Evolutionary conservation across 2,797 vertebrate genomes (phyloP), one percentile per base, ranked within the genome.

Genomic region (Mus minutoides): DNA sequence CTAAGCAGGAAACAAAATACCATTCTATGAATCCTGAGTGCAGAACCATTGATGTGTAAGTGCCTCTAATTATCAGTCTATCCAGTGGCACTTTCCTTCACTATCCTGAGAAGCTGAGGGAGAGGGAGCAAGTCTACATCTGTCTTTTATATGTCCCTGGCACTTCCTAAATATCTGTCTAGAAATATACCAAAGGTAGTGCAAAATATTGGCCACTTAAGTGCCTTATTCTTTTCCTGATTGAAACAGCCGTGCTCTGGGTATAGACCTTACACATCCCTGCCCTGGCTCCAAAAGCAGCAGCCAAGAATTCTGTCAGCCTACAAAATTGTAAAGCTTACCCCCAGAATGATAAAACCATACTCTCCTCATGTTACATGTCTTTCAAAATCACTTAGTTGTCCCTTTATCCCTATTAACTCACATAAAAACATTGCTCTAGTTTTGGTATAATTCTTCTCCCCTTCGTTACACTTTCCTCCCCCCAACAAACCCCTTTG

Each of bases 391-490:
- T 92, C 92, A 87, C 83, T 80, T 97, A 31, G 91, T 97, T 97
- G 94, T 88, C 73, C 94, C 97, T 4, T 60, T 92, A 97, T 88
- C 94, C 96, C 88, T 94, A 94, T 98, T 96, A 97, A 97, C 97
- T 97, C 83, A 95, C 85, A 96, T 94, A 96, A 97, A 98, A 97
- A 93, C 43, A 97, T 96, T 97, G 97, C 97, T 97, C 60, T 69
- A 92, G 73, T 96, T 98, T 92, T 98, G 96, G 92, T 88, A 94
- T 93, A 52, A 91, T 94, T 97, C 92, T 97, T 98, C 97, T 97
- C 97, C 94, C 64, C 96, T 98, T 98, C 95, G 96, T 98, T 98
- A 98, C 96, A 56, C 95, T 97, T 97, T 90, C 43, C 90, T 97
- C 80, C 93, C 64, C 54, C 26, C 6, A 22, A 22, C 58, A 60